Percentiles rank a stretch among this genome's conserved stretches.
Evolutionary conservation across 1,140 invertebrate species (phyloP).

Genomic region (Micrasema minimum): DNA sequence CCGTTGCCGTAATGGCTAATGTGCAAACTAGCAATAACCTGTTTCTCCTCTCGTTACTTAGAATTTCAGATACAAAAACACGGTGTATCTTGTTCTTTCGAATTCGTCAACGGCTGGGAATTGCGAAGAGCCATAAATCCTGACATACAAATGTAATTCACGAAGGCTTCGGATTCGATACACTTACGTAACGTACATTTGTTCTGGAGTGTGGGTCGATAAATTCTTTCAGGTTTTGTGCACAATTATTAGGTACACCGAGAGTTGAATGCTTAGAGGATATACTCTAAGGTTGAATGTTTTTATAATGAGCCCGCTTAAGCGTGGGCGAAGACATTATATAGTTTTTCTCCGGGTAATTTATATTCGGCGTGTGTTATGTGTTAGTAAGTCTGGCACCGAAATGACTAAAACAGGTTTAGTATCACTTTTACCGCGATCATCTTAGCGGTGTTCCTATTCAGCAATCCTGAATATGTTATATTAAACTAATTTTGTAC

Average conservation of each 20-base stretch:
- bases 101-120: slow-evolving; percentile 10
- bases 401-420: slow-evolving; percentile 11
- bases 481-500: not conserved
- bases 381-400: slow-evolving; percentile 2
- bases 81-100: not conserved
- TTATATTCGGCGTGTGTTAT: slow-evolving; percentile 4
- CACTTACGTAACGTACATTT: not conserved
- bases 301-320: slow-evolving; percentile 15
- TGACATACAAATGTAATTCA: not conserved
- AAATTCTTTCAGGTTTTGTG: slow-evolving; percentile 20
- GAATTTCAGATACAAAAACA: not conserved
- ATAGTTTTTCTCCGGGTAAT: slow-evolving; percentile 7
- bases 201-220: slow-evolving; percentile 10
- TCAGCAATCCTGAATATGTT: slow-evolving; percentile 1
- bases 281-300: slow-evolving; percentile 8
- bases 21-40: not conserved
- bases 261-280: too few species aligned
- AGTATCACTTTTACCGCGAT: slow-evolving; percentile 18
- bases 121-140: not conserved
- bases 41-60: too few species aligned
- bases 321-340: slow-evolving; percentile 22
- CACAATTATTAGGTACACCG: slow-evolving; percentile 20
- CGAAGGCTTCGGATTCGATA: slow-evolving; percentile 6
- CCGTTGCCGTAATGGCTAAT: not conserved
- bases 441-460: not conserved